Conservation (phyloP, 2,888 invertebrate genomes). For the Perizoma affinitatum region DNA sequence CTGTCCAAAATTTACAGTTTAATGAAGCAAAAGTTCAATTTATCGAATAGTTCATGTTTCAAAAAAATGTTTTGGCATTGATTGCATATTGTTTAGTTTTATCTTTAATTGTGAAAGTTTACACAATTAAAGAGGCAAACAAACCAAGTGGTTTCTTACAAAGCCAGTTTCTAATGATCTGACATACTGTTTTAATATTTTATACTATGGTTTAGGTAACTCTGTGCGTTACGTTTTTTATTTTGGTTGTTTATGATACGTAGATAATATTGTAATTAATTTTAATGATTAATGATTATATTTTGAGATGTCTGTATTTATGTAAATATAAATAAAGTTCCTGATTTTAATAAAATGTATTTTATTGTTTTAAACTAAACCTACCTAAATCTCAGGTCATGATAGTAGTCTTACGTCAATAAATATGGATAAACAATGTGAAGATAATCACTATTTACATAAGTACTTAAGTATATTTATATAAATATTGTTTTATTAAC, state of each 20-base stretch:
- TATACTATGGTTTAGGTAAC: constrained; percentile 3
- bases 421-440: neutral
- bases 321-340: constrained; percentile 83
- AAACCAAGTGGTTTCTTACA: too few species aligned
- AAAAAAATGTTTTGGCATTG: too few species aligned
- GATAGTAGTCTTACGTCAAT: neutral
- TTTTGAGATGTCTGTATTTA: constrained; percentile 80
- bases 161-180: too few species aligned
- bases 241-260: constrained; percentile 59
- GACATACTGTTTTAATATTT: constrained; percentile 6
- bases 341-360: constrained; percentile 59
- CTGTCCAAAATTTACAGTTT: too few species aligned
- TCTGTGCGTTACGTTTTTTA: constrained; percentile 20
- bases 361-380: constrained; percentile 11
- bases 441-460: neutral
- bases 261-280: constrained; percentile 52
- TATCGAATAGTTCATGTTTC: too few species aligned
- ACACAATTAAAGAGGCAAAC: too few species aligned
- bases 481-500: neutral
- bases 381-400: neutral
- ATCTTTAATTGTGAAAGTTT: too few species aligned
- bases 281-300: constrained; percentile 52
- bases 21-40: too few species aligned
- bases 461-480: too few species aligned
- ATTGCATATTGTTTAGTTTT: too few species aligned